Conservation (phyloP, 2,888 invertebrate genomes). For the Tanypteryx hageni region DNA sequence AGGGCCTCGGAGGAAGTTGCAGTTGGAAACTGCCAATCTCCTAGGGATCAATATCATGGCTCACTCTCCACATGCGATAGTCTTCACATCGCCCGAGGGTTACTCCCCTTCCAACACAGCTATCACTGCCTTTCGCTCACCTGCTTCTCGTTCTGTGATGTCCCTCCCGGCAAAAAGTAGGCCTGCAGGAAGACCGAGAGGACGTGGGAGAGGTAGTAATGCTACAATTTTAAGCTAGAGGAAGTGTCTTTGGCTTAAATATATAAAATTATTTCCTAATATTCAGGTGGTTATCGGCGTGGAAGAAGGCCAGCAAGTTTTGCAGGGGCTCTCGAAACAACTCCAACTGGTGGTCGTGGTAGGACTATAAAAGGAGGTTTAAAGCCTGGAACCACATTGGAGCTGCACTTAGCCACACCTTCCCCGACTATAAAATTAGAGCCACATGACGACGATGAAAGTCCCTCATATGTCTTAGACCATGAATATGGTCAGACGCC, state of each 20-base stretch:
- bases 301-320: conserved; percentile 30
- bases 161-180: conserved; percentile 27
- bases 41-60: conserved; percentile 33
- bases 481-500: conserved; percentile 90
- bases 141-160: conserved; percentile 49
- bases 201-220: conserved; percentile 32
- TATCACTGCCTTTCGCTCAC: conserved; percentile 62
- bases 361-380: conserved; percentile 15
- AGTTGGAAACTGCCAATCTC: conserved; percentile 31
- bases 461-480: conserved; percentile 79
- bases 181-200: conserved; percentile 35
- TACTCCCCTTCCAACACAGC: conserved; percentile 56
- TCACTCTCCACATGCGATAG: conserved; percentile 53
- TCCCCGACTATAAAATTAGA: conserved; percentile 48
- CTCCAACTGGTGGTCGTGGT: conserved; percentile 49
- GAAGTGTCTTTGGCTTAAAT: not conserved
- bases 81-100: conserved; percentile 51
- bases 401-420: conserved; percentile 51
- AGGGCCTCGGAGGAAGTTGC: conserved; percentile 56
- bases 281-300: conserved; percentile 8
- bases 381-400: conserved; percentile 44
- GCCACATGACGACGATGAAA: conserved; percentile 54
- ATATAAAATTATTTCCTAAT: not conserved
- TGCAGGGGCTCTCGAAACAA: conserved; percentile 27
- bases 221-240: too few relatives aligned